Evolutionary conservation across 2,888 invertebrate species (phyloP).

Genomic region (Poecilobothrus nobilitatus): DNA sequence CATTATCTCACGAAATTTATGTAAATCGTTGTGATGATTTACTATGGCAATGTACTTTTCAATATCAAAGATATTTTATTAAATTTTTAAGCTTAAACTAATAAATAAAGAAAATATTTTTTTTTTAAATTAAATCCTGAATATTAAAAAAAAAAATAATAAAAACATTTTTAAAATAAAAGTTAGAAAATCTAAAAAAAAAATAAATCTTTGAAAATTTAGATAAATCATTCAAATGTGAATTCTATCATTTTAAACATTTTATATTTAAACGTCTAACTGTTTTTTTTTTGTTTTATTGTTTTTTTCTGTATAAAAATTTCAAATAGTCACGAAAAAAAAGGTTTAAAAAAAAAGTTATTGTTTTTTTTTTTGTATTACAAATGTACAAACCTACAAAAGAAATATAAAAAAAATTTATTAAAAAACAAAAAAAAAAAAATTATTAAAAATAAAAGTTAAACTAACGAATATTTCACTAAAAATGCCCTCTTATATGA

Average conservation of each 20-base stretch:
- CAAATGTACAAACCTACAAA: neutral
- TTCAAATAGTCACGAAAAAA: neutral
- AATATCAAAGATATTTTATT: too few species aligned
- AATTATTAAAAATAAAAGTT: neutral
- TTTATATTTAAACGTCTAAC: neutral
- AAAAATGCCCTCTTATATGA: neutral
- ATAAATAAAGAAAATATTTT: too few species aligned
- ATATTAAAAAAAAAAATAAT: too few species aligned
- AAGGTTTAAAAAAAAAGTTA: neutral
- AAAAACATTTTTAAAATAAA: neutral
- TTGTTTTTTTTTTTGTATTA: neutral
- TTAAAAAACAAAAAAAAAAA: neutral
- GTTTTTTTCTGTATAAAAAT: neutral
- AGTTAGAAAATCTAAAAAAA: neutral
- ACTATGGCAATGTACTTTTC: too few species aligned
- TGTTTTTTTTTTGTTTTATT: neutral
- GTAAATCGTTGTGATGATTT: too few species aligned
- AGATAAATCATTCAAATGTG: slow-evolving; percentile 3
- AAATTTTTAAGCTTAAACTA: too few species aligned
- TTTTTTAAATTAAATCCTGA: too few species aligned
- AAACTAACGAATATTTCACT: neutral
- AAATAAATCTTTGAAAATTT: neutral
- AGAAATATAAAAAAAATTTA: neutral
- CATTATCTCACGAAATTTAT: too few species aligned
- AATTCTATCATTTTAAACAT: neutral